A percentile compares a stretch with the other conserved stretches of the same genome.
These are phyloP conservation scores for Drosophila saltans DNA, from an alignment of 1,140 invertebrate genomes.

Conservation along the genomic window DNA sequence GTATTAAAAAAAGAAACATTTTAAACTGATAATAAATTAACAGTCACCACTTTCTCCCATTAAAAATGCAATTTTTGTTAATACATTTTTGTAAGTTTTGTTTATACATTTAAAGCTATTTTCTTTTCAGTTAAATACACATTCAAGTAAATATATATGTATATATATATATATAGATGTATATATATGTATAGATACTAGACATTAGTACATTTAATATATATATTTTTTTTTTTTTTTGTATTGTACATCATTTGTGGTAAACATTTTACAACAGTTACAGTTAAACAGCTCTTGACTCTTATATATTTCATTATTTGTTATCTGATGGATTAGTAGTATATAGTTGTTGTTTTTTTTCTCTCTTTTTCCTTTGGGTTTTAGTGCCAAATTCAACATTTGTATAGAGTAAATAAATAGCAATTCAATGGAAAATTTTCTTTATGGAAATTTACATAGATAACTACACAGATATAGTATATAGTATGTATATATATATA, in stretches of 20 bases:
- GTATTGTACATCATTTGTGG: slow-evolving; percentile 55
- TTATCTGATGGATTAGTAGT: slow-evolving; percentile 23
- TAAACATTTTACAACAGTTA: slow-evolving; percentile 73
- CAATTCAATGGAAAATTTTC: slow-evolving; percentile 49
- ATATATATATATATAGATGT: slow-evolving; percentile 50
- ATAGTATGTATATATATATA: slow-evolving; percentile 6
- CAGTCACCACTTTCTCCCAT: too few species aligned
- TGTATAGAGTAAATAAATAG: slow-evolving; percentile 53
- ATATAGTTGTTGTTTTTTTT: slow-evolving; percentile 14
- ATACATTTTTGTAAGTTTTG: slow-evolving; percentile 19
- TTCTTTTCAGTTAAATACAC: slow-evolving; percentile 62
- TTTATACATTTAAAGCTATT: slow-evolving; percentile 77
- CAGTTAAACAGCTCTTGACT: slow-evolving; percentile 58
- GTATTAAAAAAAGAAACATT: too few species aligned
- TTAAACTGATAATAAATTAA: too few species aligned
- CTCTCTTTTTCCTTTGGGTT: slow-evolving; percentile 38
- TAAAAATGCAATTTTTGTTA: too few species aligned
- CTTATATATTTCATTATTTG: slow-evolving; percentile 15
- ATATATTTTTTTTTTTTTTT: background rate
- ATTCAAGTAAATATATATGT: slow-evolving; percentile 50
- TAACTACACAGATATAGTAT: slow-evolving; percentile 30
- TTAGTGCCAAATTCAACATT: slow-evolving; percentile 60
- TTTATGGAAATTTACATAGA: slow-evolving; percentile 47
- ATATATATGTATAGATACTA: slow-evolving; percentile 52
- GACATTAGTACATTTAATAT: slow-evolving; percentile 58